Percentiles rank a stretch among this genome's conserved stretches.
Evolutionary conservation across 2,113 vertebrate species (phyloP).

Genomic region (Clarias magur): DNA sequence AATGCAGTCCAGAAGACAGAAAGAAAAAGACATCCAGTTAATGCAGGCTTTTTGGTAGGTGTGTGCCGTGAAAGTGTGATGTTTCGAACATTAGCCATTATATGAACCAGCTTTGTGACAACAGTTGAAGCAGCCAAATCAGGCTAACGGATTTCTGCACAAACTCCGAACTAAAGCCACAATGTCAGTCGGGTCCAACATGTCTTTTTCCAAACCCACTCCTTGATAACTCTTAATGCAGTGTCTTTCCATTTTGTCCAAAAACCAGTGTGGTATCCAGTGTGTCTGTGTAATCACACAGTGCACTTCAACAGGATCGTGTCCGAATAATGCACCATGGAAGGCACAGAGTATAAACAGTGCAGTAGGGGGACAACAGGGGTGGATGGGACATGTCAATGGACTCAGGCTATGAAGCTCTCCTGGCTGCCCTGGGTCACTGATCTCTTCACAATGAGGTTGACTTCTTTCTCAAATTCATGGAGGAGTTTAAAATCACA

Average conservation of each 20-base stretch:
- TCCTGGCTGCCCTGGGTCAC: background rate
- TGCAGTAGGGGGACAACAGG: background rate
- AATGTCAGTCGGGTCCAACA: background rate
- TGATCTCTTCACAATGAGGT: constrained; percentile 37
- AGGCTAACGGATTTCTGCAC: background rate
- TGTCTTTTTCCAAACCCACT: background rate
- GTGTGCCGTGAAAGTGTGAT: background rate
- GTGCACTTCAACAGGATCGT: background rate
- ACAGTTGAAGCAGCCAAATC: background rate
- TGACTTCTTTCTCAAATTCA: constrained; percentile 46
- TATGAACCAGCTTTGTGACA: background rate
- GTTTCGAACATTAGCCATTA: background rate
- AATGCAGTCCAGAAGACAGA: background rate
- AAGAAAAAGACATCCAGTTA: background rate
- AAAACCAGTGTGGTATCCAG: background rate
- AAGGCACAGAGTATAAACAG: background rate
- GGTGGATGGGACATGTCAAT: no score
- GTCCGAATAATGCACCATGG: background rate
- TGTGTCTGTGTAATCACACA: background rate
- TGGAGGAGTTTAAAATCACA: constrained; percentile 48
- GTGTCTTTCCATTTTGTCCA: background rate
- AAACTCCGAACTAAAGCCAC: background rate
- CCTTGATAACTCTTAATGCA: background rate
- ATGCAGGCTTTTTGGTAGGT: background rate
- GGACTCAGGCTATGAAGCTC: constrained; percentile 29